Base-by-base conservation (phyloP, 2,113 vertebrate species). In the Hemiscyllium ocellatum region DNA sequence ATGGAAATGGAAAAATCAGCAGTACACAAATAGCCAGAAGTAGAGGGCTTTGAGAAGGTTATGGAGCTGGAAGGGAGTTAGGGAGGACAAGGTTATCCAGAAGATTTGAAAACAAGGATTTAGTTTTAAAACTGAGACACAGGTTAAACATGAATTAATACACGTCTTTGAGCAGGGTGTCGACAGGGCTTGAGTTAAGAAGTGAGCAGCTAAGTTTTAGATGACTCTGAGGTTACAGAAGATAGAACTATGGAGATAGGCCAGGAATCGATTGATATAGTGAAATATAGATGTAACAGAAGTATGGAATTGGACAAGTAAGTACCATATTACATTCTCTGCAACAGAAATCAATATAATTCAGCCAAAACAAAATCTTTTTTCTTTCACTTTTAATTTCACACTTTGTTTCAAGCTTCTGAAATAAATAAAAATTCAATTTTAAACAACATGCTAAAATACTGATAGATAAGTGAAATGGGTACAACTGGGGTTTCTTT, bases 261-360 rank as follows among this genome's bases (percentile, higher is more conserved):
- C 76, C 76, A 80, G n/a, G 13, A 80, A 37, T 37, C 12, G 12
- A 80, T 37, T 80, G n/a, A 33, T 37, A 37, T 10, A 37, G n/a
- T 80, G 10, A 3, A 33, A 2, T 76, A 26, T 33, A 33, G 72
- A 76, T 29, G 72, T 76, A 33, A 76, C 72, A 33, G 12, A 33
- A 33, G 24, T 33, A 76, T 76, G 72, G 72, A 12, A 61, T 3
- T 15, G 52, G 52, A 4, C 10, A n/a, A 3, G 7, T 29, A 33
- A 65, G 61, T n/a, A 37, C n/a, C 89, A 93, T 66, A 61, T 72
- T 72, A 24, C 93, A 47, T 26, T 72, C 68, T 20, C 68, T 95
- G 42, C 20, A 72, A 95, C 6, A 56, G 93, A 95, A 95, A 72
- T 95, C 72, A 95, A 4, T 42, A 95, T 42, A 95, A 95, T 95